Base-by-base conservation (phyloP, 1,140 invertebrate species). In the Brachionus angularis region DNA sequence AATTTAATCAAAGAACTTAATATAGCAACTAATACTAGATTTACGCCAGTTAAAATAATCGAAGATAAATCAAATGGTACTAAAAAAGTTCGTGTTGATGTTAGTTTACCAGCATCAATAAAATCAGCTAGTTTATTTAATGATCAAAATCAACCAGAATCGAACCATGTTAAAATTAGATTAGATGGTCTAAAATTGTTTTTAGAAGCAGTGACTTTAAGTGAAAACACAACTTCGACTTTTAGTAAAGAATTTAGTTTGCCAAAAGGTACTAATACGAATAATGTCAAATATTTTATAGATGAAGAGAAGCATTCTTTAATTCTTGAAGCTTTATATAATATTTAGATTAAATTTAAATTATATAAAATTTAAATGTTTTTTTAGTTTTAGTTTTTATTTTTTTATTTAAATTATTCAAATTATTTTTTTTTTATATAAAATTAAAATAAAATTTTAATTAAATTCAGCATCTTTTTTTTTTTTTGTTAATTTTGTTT, bases 191-290 rank as follows among this genome's bases (percentile, higher is more conserved):
- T 58, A 14, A 34, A 58, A 23, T 39, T 58, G 12, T 39, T 8
- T 39, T 36, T 58, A 23, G 27, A 58, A 10, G 53, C 53, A 58
- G 25, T 14, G 1, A 39, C n/a, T 23, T 16, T 39, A 16, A 58
- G 25, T 36, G 53, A 58, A 10, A 58, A 23, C 10, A 18, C 53
- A 23, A 42, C 34, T 23, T 58, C 53, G 8, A 25, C 34, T 10
- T 58, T 58, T 39, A 58, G 53, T 39, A 58, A 58, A 34, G 39
- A 36, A 33, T 36, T 58, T 4, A 58, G 39, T 58, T 23, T 58
- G 25, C 53, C 53, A 14, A 58, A 58, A 39, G 53, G 53, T 29
- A 36, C 34, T 7, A 58, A 58, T 39, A 58, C 53, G 4, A 58
- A 39, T 1, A 29, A 27, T 58, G 7, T 36, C 39, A 18, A 21